Evolutionary conservation across 2,797 vertebrate species (phyloP).

Genomic region (Chelon auratus): DNA sequence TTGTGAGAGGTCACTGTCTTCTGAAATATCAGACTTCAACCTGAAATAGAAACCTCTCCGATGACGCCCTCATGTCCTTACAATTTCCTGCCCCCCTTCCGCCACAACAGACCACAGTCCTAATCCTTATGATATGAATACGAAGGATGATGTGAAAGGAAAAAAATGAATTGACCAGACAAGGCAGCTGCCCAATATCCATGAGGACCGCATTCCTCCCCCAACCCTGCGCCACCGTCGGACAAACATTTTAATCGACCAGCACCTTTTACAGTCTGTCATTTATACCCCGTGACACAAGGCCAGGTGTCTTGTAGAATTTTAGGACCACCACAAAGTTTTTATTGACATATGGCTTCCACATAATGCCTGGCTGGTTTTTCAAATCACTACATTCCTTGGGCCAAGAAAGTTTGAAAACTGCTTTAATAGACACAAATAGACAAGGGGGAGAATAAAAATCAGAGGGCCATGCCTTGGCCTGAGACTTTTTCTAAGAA

Average conservation of each 20-base stretch:
- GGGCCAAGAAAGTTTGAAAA: constrained; percentile 51
- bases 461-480: neutral
- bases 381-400: constrained; percentile 25
- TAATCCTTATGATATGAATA: no score
- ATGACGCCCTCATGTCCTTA: no score
- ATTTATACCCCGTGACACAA: constrained; percentile 55
- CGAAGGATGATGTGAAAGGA: no score
- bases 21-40: no score
- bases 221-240: constrained; percentile 19
- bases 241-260: constrained; percentile 60
- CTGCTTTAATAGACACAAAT: constrained; percentile 31
- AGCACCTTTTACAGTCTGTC: constrained; percentile 41
- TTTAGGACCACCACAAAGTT: constrained; percentile 55
- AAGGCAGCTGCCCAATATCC: neutral
- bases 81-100: no score
- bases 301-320: constrained; percentile 50
- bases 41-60: no score
- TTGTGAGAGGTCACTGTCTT: no score
- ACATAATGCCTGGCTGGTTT: constrained; percentile 49
- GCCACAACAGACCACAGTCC: no score
- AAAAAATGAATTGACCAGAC: no score
- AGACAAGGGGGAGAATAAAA: constrained; percentile 10
- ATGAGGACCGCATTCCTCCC: constrained; percentile 18
- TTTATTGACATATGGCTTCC: constrained; percentile 57
- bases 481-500: neutral